A percentile compares a stretch with the other conserved stretches of the same genome.
Conservation (phyloP, 2,797 vertebrate species). For the Hypotaenidia philippensis region DNA sequence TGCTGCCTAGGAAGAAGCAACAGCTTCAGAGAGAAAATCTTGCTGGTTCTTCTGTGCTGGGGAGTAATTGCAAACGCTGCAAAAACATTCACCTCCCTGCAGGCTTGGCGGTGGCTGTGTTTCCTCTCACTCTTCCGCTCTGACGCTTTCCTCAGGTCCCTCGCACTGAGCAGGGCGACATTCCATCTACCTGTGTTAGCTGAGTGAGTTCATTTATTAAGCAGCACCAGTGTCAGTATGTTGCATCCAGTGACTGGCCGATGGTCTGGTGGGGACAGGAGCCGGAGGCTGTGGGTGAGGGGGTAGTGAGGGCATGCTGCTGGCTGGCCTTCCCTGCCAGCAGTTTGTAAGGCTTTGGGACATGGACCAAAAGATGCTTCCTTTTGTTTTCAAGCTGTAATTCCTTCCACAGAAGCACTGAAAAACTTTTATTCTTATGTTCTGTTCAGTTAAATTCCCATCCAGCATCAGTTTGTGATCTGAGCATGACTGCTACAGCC, state of each 20-base stretch:
- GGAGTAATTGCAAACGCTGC: not conserved
- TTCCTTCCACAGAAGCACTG: not conserved
- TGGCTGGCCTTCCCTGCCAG: slow-evolving; percentile 33
- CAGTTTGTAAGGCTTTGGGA: not conserved
- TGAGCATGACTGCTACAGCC: not conserved
- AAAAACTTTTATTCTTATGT: slow-evolving; percentile 40
- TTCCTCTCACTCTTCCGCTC: not conserved
- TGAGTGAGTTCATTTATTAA: not conserved
- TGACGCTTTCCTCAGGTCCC: not conserved
- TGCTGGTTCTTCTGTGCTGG: not conserved
- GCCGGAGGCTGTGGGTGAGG: not conserved
- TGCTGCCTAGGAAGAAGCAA: not conserved
- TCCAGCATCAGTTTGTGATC: not conserved
- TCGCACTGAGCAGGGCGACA: not conserved
- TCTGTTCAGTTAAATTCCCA: not conserved
- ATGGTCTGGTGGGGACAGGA: not conserved
- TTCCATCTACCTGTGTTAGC: not conserved
- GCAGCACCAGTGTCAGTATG: not conserved
- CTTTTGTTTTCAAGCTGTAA: slow-evolving; percentile 51
- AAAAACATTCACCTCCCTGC: not conserved
- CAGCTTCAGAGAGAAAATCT: not conserved
- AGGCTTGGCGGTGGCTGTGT: not conserved
- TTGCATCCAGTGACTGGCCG: not conserved
- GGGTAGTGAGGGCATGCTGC: slow-evolving; percentile 23
- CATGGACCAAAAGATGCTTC: slow-evolving; percentile 4